These are phyloP conservation scores for Patella depressa DNA, from an alignment of 2,888 invertebrate genomes.

Conservation along the genomic window DNA sequence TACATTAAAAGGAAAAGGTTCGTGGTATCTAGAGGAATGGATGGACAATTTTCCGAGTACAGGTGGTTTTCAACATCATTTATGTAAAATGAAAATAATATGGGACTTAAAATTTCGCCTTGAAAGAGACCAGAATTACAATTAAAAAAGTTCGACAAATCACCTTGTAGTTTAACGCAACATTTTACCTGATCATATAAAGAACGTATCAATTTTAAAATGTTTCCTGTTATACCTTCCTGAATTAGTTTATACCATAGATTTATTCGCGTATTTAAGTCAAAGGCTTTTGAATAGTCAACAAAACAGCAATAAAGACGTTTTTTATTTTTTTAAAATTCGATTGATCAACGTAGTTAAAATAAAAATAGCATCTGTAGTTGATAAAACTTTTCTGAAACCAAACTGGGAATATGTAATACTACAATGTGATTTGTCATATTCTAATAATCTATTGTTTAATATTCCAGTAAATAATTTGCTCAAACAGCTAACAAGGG, in stretches of 20 bases:
- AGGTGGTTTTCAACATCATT: neutral
- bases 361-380: slow-evolving; percentile 30
- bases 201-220: slow-evolving; percentile 14
- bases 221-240: slow-evolving; percentile 14
- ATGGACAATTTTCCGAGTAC: neutral
- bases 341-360: slow-evolving; percentile 24
- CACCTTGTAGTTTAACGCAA: slow-evolving; percentile 7
- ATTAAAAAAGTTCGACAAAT: slow-evolving; percentile 17
- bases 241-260: slow-evolving; percentile 24
- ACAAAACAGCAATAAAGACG: slow-evolving; percentile 29
- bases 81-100: neutral
- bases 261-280: slow-evolving; percentile 22
- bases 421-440: slow-evolving; percentile 25
- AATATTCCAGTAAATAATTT: slow-evolving; percentile 35
- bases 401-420: slow-evolving; percentile 31
- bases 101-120: neutral
- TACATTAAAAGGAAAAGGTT: neutral
- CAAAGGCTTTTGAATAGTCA: slow-evolving; percentile 33
- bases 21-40: neutral
- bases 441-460: slow-evolving; percentile 29
- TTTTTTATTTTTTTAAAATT: slow-evolving; percentile 19
- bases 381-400: slow-evolving; percentile 24
- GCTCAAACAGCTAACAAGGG: slow-evolving; percentile 29
- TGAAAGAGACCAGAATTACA: neutral
- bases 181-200: slow-evolving; percentile 17